Base-by-base conservation (phyloP, 2,888 invertebrate species). In the Galeruca laticollis region DNA sequence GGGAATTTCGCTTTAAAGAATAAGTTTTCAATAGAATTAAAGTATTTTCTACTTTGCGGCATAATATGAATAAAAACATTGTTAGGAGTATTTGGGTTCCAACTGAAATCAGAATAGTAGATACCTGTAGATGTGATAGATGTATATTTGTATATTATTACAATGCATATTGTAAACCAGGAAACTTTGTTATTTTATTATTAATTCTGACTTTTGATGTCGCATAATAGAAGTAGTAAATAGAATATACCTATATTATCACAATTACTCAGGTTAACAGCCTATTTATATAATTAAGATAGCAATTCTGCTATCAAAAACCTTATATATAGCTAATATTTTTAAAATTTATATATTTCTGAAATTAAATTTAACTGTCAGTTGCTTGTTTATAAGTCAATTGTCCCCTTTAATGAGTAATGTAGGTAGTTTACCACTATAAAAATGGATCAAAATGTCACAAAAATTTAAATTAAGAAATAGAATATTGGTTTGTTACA, bases 61-160 rank as follows among this genome's bases (percentile, higher is more conserved):
- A 47, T 18, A 18, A 18, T 9, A 18, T 47, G 18, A 18, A 47
- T 15, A 47, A 47, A 47, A 47, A 47, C 18, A 47, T 47, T 8
- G 47, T 47, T 47, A 9, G 31, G n/a, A 21, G 10, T 15, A 43
- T n/a, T 47, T 26, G 31, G 31, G 18, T 40, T 33, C 26, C 43
- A 51, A 63, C 43, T 54, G 49, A 54, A 21, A 63, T 43, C 63
- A 54, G 49, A 40, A 52, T 26, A 54, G 43, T 56, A 63, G 54
- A 56, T 43, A 63, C 63, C 63, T 63, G 63, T 63, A 63, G 63
- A 63, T 63, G 63, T 54, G 54, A 26, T 63, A 3, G 26, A 40
- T 52, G 52, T 60, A 40, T 40, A 10, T 43, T 47, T n/a, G n/a
- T n/a, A n/a, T n/a, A n/a, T n/a, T n/a, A n/a, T n/a, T n/a, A n/a